A percentile compares a stretch with the other conserved stretches of the same genome.
phyloP scores from a whole-genome alignment of 2,113 vertebrate species.

The Lepidiolamprologus cunningtoni region DNA sequence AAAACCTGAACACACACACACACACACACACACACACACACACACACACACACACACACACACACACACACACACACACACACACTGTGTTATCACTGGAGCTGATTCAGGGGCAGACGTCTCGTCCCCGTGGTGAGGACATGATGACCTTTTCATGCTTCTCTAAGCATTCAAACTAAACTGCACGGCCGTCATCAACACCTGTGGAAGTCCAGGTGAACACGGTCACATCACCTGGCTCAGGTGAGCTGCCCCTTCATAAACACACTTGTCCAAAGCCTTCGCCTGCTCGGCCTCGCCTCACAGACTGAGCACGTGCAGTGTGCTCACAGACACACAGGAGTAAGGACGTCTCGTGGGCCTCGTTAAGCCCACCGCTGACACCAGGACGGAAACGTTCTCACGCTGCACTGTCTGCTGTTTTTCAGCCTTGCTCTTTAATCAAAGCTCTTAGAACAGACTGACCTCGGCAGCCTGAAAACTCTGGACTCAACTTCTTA shows the following conservation, averaged over 20 bases:
- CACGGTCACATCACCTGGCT: too few relatives aligned
- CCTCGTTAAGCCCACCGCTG: background rate
- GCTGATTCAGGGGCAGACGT: too few relatives aligned
- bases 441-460: background rate
- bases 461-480: background rate
- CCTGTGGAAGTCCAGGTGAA: too few relatives aligned
- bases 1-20: background rate
- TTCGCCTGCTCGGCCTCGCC: background rate
- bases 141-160: too few relatives aligned
- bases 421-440: background rate
- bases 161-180: too few relatives aligned
- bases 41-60: background rate
- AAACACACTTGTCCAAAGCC: too few relatives aligned
- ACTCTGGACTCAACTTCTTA: background rate
- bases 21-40: too few relatives aligned
- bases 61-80: too few relatives aligned
- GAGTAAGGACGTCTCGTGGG: background rate
- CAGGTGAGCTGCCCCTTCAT: too few relatives aligned
- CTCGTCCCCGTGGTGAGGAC: too few relatives aligned
- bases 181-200: too few relatives aligned
- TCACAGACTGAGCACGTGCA: background rate
- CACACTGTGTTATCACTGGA: too few relatives aligned
- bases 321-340: background rate
- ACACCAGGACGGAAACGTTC: background rate
- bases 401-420: background rate